Evolutionary conservation across 2,888 invertebrate genomes (phyloP), one percentile per base, ranked within the genome.

Genomic region (Oscheius sp.): DNA sequence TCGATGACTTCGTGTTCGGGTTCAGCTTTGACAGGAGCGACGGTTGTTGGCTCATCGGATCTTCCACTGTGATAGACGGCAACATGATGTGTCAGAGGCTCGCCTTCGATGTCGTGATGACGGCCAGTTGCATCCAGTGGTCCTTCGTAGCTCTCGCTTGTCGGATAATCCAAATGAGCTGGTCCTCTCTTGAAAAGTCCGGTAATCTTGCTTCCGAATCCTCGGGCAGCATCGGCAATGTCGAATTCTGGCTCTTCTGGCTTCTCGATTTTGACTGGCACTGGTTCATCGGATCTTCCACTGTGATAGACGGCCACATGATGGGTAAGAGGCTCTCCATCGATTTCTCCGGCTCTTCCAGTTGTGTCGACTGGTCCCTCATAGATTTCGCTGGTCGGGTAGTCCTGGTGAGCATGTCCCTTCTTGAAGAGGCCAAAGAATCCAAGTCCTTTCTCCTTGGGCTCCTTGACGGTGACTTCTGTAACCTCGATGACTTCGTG

Each of bases 81-180:
- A 41, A 59, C 55, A 21, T 53, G 76, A 72, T 64, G 61, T 63
- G 71, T 71, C 76, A 61, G 13, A 63, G 72, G 69, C 21, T 66
- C 13, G 52, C 64, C 70, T 52, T 45, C 21, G 69, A 69, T 70
- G 43, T 70, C 46, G 53, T 45, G 16, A 49, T 46, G 55, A 45
- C 66, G 52, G 45, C 66, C 58, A 41, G 56, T 41, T n/a, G 27
- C 29, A 21, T 58, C 43, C n/a, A 46, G 23, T 2, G 41, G 45
- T 55, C 43, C 58, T 41, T 58, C 43, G 43, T 43, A 45, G 56
- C 7, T 69, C 25, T 41, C 45, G 25, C 23, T 23, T 52, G 56
- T 58, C 18, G 84, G 83, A 64, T 84, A 84, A 64, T 83, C 83
- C n/a, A 72, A 76, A 49, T 81, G 77, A 46, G 82, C 76, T 25